Evolutionary conservation across 2,888 invertebrate species (phyloP).

Genomic region (Mellilla xanthometata): DNA sequence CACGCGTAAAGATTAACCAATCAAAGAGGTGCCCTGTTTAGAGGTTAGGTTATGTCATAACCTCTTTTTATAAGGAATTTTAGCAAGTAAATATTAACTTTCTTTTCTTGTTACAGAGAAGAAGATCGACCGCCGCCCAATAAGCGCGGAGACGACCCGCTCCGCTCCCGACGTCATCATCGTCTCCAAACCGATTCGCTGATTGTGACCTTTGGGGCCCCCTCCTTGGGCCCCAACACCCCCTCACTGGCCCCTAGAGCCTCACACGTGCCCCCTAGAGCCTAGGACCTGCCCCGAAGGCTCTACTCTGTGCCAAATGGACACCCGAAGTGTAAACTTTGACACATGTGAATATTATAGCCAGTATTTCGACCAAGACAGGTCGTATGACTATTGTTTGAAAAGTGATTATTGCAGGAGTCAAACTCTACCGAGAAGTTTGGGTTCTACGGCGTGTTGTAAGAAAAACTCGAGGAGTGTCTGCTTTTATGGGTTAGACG

Average conservation of each 20-base stretch:
- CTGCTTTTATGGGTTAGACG: slow-evolving; percentile 61
- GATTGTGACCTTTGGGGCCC: slow-evolving; percentile 78
- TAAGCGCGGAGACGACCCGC: slow-evolving; percentile 92
- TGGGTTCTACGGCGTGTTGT: slow-evolving; percentile 58
- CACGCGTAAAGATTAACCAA: no score
- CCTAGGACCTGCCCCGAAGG: slow-evolving; percentile 57
- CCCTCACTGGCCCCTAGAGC: slow-evolving; percentile 56
- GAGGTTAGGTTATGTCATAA: no score
- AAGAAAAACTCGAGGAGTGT: slow-evolving; percentile 60
- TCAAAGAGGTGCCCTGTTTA: no score
- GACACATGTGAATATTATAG: slow-evolving; percentile 67
- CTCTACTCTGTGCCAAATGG: slow-evolving; percentile 49
- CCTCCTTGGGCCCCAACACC: slow-evolving; percentile 74
- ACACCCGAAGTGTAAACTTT: slow-evolving; percentile 60
- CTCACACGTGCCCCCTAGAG: slow-evolving; percentile 34
- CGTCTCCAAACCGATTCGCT: slow-evolving; percentile 79
- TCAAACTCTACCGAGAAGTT: slow-evolving; percentile 67
- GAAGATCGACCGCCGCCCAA: slow-evolving; percentile 83
- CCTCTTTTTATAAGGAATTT: no score
- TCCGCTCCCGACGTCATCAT: slow-evolving; percentile 96
- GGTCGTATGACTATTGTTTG: slow-evolving; percentile 65
- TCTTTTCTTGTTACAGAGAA: slow-evolving; percentile 66
- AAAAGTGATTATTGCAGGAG: slow-evolving; percentile 67
- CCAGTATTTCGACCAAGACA: slow-evolving; percentile 62
- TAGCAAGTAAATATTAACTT: no score